Percentiles rank a stretch among this genome's conserved stretches.
Evolutionary conservation across 2,113 vertebrate genomes (phyloP).

Genomic region (Xiphorhynchus elegans): DNA sequence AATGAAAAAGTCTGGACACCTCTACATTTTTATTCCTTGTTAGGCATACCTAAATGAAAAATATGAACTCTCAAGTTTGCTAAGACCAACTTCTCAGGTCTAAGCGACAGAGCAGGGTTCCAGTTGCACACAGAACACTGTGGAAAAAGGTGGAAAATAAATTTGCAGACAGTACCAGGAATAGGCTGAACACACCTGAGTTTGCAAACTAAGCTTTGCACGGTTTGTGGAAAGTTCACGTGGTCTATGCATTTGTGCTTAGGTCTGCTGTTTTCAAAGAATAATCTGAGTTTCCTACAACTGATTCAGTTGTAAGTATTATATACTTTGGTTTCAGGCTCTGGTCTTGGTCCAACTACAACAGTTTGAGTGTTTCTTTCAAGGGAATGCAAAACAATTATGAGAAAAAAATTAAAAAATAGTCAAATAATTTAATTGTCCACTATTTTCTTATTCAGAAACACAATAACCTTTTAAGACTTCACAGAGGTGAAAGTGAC

Average conservation of each 20-base stretch:
- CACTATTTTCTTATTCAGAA: background rate
- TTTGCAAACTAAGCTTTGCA: background rate
- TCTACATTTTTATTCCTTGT: background rate
- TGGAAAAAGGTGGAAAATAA: background rate
- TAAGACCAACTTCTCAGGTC: background rate
- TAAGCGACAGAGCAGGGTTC: background rate
- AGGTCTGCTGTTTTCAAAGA: background rate
- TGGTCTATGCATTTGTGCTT: background rate
- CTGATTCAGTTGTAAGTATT: background rate
- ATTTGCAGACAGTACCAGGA: background rate
- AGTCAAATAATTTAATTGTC: background rate
- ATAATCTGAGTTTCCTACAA: background rate
- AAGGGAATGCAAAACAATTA: accelerated
- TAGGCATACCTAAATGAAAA: background rate
- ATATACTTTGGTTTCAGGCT: background rate
- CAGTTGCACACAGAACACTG: background rate
- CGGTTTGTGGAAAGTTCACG: background rate
- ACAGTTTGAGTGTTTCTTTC: background rate
- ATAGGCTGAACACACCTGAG: background rate
- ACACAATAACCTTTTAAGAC: background rate
- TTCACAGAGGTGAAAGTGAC: background rate
- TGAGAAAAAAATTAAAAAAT: too few species aligned
- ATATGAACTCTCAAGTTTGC: background rate
- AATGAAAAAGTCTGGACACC: background rate
- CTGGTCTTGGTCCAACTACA: background rate